Base-by-base conservation (phyloP, 2,797 vertebrate species). In the Xerus rutilus region DNA sequence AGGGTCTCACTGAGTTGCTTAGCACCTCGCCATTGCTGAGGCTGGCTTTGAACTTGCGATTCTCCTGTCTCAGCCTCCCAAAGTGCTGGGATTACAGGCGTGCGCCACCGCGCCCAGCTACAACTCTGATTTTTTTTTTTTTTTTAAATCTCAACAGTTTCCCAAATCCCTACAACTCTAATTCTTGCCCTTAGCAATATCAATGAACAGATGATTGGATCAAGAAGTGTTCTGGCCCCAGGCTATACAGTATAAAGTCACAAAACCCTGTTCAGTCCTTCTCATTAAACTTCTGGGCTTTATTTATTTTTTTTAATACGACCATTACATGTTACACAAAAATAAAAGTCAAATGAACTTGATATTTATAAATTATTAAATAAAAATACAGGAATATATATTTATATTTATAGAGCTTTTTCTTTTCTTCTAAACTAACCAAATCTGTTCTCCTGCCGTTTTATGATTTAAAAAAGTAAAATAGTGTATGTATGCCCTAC, bases 331-430 rank as follows among this genome's bases (percentile, higher is more conserved):
- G 96, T 97, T 98, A 98, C 97, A 98, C 97, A 98, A 98, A 98
- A 98, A 98, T 98, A 98, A 97, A 98, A 98, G 97, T 98, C 97
- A 98, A 97, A 98, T 97, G 96, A 98, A 98, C 96, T 97, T 97
- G 94, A 93, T 97, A 97, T 98, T 98, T 98, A 98, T 98, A 98
- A 98, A 98, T 98, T 98, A 98, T 98, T 98, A 98, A 98, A 98
- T 98, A 98, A 98, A 98, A 98, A 98, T 98, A 98, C 97, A 98
- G 97, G 97, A 97, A 98, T 98, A 98, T 98, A 98, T 97, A 97
- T 97, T 97, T 98, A 97, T 98, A 97, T 98, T 97, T 98, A 98
- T 98, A 98, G 96, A 98, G 96, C 97, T 97, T 97, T 96, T 95
- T 97, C 95, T 97, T 96, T 96, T 97, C 96, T 97, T 97, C 97